Evolutionary conservation across 2,888 invertebrate genomes (phyloP).

Genomic region (Synanthedon vespiformis): DNA sequence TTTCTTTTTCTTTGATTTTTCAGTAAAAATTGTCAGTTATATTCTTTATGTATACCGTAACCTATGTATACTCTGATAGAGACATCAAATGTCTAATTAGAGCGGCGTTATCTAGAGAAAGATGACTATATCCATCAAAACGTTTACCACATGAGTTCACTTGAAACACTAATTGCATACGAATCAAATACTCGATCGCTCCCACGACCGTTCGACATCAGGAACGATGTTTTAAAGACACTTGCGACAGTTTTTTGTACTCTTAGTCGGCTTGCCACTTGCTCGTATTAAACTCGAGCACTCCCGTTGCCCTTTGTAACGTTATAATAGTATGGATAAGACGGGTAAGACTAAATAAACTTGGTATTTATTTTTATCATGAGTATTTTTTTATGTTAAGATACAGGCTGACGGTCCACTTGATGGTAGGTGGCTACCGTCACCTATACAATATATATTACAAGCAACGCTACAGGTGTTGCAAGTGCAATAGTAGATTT

Average conservation of each 20-base stretch:
- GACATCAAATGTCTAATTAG: background rate
- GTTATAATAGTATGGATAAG: conserved; percentile 29
- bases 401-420: too few relatives aligned
- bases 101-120: background rate
- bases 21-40: too few relatives aligned
- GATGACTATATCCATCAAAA: background rate
- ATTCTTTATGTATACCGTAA: too few relatives aligned
- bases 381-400: too few relatives aligned
- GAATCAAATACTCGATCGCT: conserved; percentile 40
- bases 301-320: conserved; percentile 29
- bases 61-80: background rate
- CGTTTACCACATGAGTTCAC: conserved; percentile 35
- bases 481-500: too few relatives aligned
- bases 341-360: background rate
- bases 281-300: conserved; percentile 51
- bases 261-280: conserved; percentile 51
- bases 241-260: conserved; percentile 23
- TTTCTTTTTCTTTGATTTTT: too few relatives aligned
- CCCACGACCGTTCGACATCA: conserved; percentile 29
- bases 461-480: too few relatives aligned
- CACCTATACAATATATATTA: too few relatives aligned
- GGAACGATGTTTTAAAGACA: conserved; percentile 28
- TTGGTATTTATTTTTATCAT: too few relatives aligned
- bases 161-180: conserved; percentile 33
- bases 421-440: too few relatives aligned